Base-by-base conservation (phyloP, 2,888 invertebrate species). In the Orthosia gracilis region DNA sequence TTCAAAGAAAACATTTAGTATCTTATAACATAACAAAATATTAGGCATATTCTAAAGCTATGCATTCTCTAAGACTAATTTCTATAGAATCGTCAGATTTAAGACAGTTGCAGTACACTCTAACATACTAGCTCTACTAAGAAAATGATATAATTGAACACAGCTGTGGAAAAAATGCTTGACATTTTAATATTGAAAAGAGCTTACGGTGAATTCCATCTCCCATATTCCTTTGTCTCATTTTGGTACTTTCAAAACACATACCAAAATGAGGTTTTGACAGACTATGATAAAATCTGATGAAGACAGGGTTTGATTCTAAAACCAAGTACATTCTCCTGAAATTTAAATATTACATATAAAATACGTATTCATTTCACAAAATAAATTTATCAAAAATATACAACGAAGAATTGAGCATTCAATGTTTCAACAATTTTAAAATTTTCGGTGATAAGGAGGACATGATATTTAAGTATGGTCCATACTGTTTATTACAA, bases 331-430 rank as follows among this genome's bases (percentile, higher is more conserved):
- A 9, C n/a, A 45, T 54, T 47, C 45, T 69, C 40, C 66, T 78
- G 80, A 78, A 80, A 78, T 79, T 81, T 69, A 64, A 80, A 83
- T 59, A 79, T 63, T 49, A 74, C 54, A 73, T 81, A 77, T 69
- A 81, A 83, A 80, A 85, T 84, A 78, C 62, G 73, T 73, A 73
- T 79, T 74, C 40, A 61, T 70, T 69, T 77, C 79, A 81, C 72
- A 76, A 85, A 85, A 83, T 77, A 78, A 87, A 88, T 87, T 74
- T 87, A 86, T 87, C 87, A 87, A 88, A 88, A 88, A 88, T 88
- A 88, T 87, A 84, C 59, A 84, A 84, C 69, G 78, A 84, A 83
- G 78, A 83, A 81, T 85, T 87, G 88, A 88, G 85, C 86, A 86
- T 84, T 78, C 66, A 70, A 77, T 68, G 69, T 76, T 77, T 74